These are phyloP conservation scores for Caenorhabditis remanei DNA, from an alignment of 1,140 invertebrate genomes.

Conservation along the genomic window DNA sequence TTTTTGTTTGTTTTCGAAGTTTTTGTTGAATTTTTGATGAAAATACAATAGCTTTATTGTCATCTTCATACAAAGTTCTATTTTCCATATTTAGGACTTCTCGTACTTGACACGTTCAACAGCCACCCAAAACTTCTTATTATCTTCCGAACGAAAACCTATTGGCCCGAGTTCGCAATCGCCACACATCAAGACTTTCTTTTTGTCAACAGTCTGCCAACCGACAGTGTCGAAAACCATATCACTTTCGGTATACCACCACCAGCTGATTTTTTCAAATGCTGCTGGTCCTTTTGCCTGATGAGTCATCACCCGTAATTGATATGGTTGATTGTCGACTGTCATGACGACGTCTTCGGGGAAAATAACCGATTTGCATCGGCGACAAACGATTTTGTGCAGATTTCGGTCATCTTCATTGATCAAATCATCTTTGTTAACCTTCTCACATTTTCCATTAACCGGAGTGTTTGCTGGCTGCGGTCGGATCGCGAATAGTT, in stretches of 20 bases:
- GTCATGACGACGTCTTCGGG: constrained; percentile 43
- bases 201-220: constrained; percentile 70
- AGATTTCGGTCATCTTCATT: constrained; percentile 51
- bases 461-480: constrained; percentile 47
- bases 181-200: constrained; percentile 69
- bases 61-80: not conserved
- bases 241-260: constrained; percentile 69
- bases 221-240: constrained; percentile 70
- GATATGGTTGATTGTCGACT: constrained; percentile 41
- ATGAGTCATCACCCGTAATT: constrained; percentile 54
- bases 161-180: constrained; percentile 72
- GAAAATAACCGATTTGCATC: constrained; percentile 51
- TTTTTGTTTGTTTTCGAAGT: constrained; percentile 50
- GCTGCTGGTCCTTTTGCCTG: constrained; percentile 28
- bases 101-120: constrained; percentile 68
- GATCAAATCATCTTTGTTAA: constrained; percentile 56
- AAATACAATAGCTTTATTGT: constrained; percentile 1
- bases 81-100: not conserved
- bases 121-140: constrained; percentile 69
- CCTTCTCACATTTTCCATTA: constrained; percentile 55
- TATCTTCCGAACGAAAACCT: constrained; percentile 65
- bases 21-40: constrained; percentile 45
- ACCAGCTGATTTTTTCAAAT: constrained; percentile 54
- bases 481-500: constrained; percentile 48
- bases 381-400: constrained; percentile 52